phyloP scores from a whole-genome alignment of 2,797 vertebrate species.

The Cryptoprocta ferox region DNA sequence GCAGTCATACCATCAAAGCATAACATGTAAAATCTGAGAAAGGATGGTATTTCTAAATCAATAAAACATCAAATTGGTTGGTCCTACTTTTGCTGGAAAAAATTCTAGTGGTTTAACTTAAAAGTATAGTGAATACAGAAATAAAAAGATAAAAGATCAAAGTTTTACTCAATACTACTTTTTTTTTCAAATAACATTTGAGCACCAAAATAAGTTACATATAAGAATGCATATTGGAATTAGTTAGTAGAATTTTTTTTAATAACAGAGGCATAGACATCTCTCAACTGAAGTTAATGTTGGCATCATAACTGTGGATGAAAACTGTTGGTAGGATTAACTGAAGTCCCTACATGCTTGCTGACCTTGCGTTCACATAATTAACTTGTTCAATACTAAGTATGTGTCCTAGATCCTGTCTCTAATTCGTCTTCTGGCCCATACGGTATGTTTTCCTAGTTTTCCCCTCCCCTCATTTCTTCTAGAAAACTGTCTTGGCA shows the following conservation, averaged over 20 bases:
- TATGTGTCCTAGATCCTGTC: neutral
- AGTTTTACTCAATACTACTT: neutral
- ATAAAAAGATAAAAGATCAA: neutral
- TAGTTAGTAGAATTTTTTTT: neutral
- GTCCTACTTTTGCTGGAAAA: neutral
- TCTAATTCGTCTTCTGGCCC: neutral
- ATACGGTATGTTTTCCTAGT: neutral
- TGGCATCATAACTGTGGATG: neutral
- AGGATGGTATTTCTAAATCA: slow-evolving; percentile 64
- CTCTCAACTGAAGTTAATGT: neutral
- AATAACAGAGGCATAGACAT: neutral
- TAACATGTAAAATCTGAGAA: slow-evolving; percentile 40
- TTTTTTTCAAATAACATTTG: neutral
- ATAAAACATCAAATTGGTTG: slow-evolving; percentile 63
- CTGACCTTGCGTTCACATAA: neutral
- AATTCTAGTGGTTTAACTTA: neutral
- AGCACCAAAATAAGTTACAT: neutral
- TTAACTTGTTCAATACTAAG: neutral
- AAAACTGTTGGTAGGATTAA: neutral
- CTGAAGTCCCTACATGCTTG: neutral
- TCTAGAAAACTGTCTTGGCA: neutral
- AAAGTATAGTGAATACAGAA: neutral
- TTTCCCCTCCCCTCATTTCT: neutral
- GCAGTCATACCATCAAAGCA: neutral
- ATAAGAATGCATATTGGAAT: neutral